Evolutionary conservation across 2,113 vertebrate genomes (phyloP).

Genomic region (Rafetus swinhoei): DNA sequence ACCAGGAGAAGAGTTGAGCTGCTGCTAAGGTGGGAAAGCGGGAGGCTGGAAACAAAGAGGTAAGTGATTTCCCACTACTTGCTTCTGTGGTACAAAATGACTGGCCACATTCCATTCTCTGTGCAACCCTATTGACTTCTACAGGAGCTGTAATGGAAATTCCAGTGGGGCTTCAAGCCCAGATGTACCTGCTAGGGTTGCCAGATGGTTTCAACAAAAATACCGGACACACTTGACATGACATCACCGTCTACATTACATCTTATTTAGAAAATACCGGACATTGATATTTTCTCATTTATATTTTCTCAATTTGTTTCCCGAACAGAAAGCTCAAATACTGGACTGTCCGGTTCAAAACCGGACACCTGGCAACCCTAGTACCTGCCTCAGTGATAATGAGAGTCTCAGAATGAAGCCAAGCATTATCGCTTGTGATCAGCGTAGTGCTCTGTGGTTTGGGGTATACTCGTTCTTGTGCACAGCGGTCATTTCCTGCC

Average conservation of each 20-base stretch:
- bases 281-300: no score
- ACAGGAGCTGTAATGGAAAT: neutral
- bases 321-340: no score
- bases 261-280: no score
- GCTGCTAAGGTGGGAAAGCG: neutral
- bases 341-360: no score
- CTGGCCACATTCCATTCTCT: neutral
- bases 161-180: neutral
- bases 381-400: neutral
- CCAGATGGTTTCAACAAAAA: no score
- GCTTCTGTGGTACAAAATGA: neutral
- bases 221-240: no score
- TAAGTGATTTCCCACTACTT: neutral
- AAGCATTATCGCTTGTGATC: neutral
- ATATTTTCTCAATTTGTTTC: no score
- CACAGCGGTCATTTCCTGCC: neutral
- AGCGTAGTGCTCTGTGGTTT: neutral
- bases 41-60: neutral
- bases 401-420: neutral
- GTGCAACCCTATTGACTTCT: neutral
- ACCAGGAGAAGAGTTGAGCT: neutral
- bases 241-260: no score
- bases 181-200: neutral
- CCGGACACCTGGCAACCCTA: no score
- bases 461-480: neutral